These are phyloP conservation scores for Perizoma affinitatum DNA, from an alignment of 2,888 invertebrate genomes.

Conservation along the genomic window DNA sequence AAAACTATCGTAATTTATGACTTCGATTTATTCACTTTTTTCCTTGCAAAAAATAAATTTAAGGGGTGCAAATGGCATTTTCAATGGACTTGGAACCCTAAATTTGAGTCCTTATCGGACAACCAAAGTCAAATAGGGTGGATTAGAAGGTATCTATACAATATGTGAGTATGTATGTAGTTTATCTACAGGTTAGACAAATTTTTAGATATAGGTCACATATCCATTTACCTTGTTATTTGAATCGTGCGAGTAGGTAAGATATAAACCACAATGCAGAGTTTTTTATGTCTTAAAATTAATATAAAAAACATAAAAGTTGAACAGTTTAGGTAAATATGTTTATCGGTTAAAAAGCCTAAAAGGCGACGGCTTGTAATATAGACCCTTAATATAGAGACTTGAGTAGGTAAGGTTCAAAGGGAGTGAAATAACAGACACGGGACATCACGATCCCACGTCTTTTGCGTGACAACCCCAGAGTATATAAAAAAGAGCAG, in stretches of 20 bases:
- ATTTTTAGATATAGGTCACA: background rate
- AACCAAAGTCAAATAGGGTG: slow-evolving; percentile 33
- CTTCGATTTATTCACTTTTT: slow-evolving; percentile 21
- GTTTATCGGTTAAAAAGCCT: no score
- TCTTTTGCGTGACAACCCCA: no score
- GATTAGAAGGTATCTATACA: slow-evolving; percentile 6
- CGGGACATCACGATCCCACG: no score
- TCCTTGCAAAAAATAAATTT: slow-evolving; percentile 29
- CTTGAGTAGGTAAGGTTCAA: no score
- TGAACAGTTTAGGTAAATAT: no score
- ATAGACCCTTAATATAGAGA: no score
- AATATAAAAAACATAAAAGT: no score
- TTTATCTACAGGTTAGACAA: slow-evolving; percentile 12
- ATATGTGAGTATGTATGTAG: slow-evolving; percentile 8
- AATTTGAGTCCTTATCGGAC: slow-evolving; percentile 37
- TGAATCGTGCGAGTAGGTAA: background rate
- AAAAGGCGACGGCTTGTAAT: no score
- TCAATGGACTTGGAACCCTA: slow-evolving; percentile 36
- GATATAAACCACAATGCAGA: background rate
- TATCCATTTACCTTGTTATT: slow-evolving; percentile 5
- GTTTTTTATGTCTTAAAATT: no score
- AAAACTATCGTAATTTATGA: slow-evolving; percentile 4
- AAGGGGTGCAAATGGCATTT: slow-evolving; percentile 38
- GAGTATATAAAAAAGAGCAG: no score
- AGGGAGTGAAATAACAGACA: no score